phyloP scores from a whole-genome alignment of 2,797 vertebrate genomes.

The Sus cebifrons region DNA sequence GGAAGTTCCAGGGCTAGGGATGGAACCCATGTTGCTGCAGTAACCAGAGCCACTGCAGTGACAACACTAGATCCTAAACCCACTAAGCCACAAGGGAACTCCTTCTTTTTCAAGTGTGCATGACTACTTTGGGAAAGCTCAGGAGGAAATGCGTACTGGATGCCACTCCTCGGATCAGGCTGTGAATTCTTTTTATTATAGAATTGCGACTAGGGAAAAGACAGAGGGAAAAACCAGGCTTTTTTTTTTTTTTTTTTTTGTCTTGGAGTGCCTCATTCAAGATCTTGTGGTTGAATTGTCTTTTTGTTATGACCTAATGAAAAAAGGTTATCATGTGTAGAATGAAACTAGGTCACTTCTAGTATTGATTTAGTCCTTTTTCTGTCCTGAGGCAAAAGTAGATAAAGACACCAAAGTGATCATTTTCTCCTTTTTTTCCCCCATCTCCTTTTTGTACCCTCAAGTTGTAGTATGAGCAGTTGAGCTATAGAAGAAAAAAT shows the following conservation, averaged over 20 bases:
- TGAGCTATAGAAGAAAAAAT: background rate
- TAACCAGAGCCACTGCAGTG: no score
- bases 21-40: no score
- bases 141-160: background rate
- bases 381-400: background rate
- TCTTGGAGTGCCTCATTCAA: background rate
- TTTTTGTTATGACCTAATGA: background rate
- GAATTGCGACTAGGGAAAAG: background rate
- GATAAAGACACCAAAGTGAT: background rate
- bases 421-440: background rate
- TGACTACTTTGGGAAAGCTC: background rate
- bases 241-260: background rate
- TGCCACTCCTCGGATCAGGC: background rate
- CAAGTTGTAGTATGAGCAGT: conserved; percentile 4
- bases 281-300: background rate
- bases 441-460: background rate
- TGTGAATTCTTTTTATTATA: conserved; percentile 8
- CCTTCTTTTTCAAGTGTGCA: background rate
- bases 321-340: conserved; percentile 5
- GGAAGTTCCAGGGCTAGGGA: no score
- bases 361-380: background rate
- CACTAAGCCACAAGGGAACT: no score
- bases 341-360: background rate
- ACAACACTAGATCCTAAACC: no score
- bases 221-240: background rate